Base-by-base conservation (phyloP, 2,888 invertebrate genomes). In the Meghimatium bilineatum region DNA sequence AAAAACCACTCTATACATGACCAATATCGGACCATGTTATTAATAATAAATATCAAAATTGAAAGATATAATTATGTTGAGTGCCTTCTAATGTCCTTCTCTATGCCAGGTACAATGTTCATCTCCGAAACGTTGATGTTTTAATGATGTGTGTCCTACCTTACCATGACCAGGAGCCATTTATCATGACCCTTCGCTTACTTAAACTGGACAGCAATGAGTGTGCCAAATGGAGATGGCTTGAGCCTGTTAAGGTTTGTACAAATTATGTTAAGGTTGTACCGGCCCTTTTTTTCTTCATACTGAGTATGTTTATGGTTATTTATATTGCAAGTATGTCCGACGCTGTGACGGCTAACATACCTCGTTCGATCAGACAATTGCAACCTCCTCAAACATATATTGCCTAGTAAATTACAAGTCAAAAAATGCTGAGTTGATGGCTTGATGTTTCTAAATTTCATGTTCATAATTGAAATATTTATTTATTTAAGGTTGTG, bases 81-180 rank as follows among this genome's bases (percentile, higher is more conserved):
- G 44, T 44, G 44, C 20, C 17, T 49, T 49, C 10, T 49, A 49
- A 12, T 26, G 26, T 72, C 38, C 56, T 1, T n/a, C 12, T 76
- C 29, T 32, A 2, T 17, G 34, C 8, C 86, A 95, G 98, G 88
- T 98, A 96, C 92, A 96, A 96, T 88, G 96, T 99, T 86, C 97
- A 99, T 90, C 95, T 96, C 81, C 99, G 96, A 93, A 99, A 99
- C 92, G 95, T 96, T 83, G 96, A 97, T 91, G 96, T 96, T 0
- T 94, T 99, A 67, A 94, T 99, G 90, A 95, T 96, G 86, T 94
- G 97, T 17, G 96, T 97, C 82, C 93, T 99, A 82, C 99, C 99
- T 0, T 99, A 98, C 93, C 98, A 99, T 93, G 97, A 98, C 91
- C 97, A 97, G 0, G 96, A 96, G 88, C 96, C 97, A 86, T 99